A percentile compares a stretch with the other conserved stretches of the same genome.
phyloP scores from a whole-genome alignment of 2,113 vertebrate species.

The Neogobius melanostomus region DNA sequence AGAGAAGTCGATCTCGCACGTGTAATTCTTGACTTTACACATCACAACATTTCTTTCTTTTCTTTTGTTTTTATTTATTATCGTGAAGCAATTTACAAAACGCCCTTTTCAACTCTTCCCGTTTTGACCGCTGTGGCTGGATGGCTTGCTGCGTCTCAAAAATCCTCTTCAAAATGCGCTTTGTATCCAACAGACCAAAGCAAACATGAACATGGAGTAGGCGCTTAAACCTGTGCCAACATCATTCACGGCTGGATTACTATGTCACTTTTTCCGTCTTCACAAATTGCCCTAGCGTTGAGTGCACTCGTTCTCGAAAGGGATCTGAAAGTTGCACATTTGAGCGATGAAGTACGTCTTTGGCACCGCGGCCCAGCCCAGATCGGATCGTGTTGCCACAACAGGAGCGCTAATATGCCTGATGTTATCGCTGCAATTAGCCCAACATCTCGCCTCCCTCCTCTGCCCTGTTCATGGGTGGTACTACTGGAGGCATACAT shows the following conservation, averaged over 20 bases:
- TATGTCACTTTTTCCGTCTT: constrained; percentile 1
- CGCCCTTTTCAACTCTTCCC: too few species aligned
- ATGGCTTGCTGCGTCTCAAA: not conserved
- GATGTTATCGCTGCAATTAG: constrained; percentile 30
- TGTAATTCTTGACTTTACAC: too few species aligned
- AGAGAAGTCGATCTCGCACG: too few species aligned
- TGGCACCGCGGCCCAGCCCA: not conserved
- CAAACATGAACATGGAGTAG: not conserved
- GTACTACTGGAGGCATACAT: constrained; percentile 16
- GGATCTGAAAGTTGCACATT: constrained; percentile 14
- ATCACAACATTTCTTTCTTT: too few species aligned
- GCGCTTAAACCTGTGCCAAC: not conserved
- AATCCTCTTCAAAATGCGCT: not conserved
- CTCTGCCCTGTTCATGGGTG: constrained; percentile 36
- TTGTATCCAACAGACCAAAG: not conserved
- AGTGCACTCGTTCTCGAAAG: constrained; percentile 3
- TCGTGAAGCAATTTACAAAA: too few species aligned
- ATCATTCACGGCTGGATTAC: not conserved
- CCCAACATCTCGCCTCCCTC: constrained; percentile 11
- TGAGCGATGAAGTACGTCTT: constrained; percentile 6
- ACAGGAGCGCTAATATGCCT: constrained; percentile 25
- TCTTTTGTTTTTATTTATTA: too few species aligned
- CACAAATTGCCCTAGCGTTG: not conserved
- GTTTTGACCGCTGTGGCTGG: too few species aligned
- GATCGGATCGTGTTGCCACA: constrained; percentile 29